These are phyloP conservation scores for Charadrius vociferus DNA, from an alignment of 2,113 vertebrate species.

Conservation along the genomic window DNA sequence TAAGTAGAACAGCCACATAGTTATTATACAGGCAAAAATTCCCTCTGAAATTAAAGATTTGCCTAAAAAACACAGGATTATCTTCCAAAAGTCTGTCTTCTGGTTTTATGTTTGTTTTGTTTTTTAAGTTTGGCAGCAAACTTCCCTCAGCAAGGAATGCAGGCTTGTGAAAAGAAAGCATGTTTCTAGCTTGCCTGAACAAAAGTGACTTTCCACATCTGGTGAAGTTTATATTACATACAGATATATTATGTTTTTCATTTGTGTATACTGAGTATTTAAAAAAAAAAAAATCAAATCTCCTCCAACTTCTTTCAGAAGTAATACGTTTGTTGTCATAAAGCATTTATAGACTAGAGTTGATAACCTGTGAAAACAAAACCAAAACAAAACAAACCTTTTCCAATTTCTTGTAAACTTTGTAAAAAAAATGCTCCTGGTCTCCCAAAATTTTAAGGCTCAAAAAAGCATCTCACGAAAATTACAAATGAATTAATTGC, in stretches of 20 bases:
- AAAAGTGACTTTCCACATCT: neutral
- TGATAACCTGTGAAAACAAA: neutral
- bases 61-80: neutral
- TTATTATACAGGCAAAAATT: neutral
- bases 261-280: neutral
- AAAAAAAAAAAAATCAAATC: neutral
- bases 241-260: neutral
- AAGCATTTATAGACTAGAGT: neutral
- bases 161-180: neutral
- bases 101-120: neutral
- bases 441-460: neutral
- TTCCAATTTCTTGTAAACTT: neutral
- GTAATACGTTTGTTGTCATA: neutral
- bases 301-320: neutral
- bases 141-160: neutral
- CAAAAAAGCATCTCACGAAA: neutral
- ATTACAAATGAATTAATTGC: neutral
- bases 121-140: neutral
- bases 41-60: neutral
- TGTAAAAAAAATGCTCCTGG: neutral
- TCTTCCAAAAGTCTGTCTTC: neutral
- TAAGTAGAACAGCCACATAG: neutral
- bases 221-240: neutral
- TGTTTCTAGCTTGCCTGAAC: neutral
- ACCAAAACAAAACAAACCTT: neutral